Percentiles rank a stretch among this genome's conserved stretches.
Conservation (phyloP, 2,888 invertebrate genomes). For the Hyposoter dolosus region DNA sequence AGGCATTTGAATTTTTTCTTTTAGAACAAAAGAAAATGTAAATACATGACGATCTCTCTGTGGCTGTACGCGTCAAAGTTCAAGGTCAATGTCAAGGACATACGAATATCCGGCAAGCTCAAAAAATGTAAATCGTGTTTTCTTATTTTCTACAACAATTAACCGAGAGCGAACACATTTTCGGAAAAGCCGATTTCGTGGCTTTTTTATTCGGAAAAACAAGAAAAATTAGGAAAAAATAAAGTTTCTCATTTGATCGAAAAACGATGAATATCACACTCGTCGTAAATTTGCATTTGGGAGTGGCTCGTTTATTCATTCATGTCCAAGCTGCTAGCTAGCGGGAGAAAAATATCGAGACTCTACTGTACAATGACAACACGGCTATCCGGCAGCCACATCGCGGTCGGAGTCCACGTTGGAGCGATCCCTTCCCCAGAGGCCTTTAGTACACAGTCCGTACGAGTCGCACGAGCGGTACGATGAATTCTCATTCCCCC, state of each 20-base stretch:
- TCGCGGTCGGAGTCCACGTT: slow-evolving; percentile 63
- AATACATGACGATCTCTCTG: neutral
- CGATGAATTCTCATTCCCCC: slow-evolving; percentile 66
- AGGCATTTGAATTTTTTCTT: neutral
- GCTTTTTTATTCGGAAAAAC: neutral
- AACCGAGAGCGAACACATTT: neutral
- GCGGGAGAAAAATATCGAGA: neutral
- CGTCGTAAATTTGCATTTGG: neutral
- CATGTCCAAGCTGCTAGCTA: neutral
- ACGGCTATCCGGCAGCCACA: slow-evolving; percentile 28
- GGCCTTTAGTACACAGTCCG: slow-evolving; percentile 41
- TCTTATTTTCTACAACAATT: neutral
- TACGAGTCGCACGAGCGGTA: slow-evolving; percentile 57
- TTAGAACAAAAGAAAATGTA: neutral
- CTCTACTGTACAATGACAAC: slow-evolving; percentile 33
- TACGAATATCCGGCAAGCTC: neutral
- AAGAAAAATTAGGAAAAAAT: neutral
- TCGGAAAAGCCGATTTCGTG: too few species aligned
- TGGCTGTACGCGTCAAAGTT: neutral
- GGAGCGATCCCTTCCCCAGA: slow-evolving; percentile 24
- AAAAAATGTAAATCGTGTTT: neutral
- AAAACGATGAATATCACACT: neutral
- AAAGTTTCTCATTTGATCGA: neutral
- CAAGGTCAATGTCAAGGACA: slow-evolving; percentile 5
- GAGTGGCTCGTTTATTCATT: neutral